Evolutionary conservation across 2,113 vertebrate genomes (phyloP), one percentile per base, ranked within the genome.

Genomic region (Amazona vittata): DNA sequence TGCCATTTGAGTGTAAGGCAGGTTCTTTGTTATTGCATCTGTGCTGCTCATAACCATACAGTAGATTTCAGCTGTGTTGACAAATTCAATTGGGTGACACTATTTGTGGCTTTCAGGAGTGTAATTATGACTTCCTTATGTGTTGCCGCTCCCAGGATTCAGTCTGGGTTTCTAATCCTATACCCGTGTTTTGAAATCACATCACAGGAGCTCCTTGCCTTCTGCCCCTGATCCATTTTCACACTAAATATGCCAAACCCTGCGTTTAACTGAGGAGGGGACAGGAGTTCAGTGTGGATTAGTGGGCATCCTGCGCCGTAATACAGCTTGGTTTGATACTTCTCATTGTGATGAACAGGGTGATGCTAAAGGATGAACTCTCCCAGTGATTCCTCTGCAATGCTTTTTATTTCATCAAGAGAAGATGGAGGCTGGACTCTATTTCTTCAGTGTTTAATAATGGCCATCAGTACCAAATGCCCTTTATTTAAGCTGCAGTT

Each of bases 401-500:
- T 76, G 93, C 84, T 92, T 97, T 95, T 97, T 93, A 96, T 96
- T 96, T 97, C 95, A 89, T 96, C 60, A 49, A 73, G 93, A 93
- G 89, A 97, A 98, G 97, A 97, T 97, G 92, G 95, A 98, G 77
- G 89, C 69, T 94, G 76, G 71, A 77, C 68, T 89, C 78, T 44
- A 46, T 96, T 97, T 82, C 88, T 97, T 95, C 43, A 4, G 75
- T 92, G 73, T 81, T 92, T 97, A 97, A 96, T 96, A 96, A 96
- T 71, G 97, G 97, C 80, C 91, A 96, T 94, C 88, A 94, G 89
- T 97, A 94, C 52, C 63, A 95, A 94, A 71, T 93, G 84, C 84
- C 81, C 93, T 98, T 97, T 97, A 97, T 97, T 97, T 97, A 97
- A 97, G 94, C 81, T 83, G 62, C 60, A 59, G 73, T 89, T 79